Evolutionary conservation across 2,888 invertebrate genomes (phyloP).

Genomic region (Leptopterna dolabrata): DNA sequence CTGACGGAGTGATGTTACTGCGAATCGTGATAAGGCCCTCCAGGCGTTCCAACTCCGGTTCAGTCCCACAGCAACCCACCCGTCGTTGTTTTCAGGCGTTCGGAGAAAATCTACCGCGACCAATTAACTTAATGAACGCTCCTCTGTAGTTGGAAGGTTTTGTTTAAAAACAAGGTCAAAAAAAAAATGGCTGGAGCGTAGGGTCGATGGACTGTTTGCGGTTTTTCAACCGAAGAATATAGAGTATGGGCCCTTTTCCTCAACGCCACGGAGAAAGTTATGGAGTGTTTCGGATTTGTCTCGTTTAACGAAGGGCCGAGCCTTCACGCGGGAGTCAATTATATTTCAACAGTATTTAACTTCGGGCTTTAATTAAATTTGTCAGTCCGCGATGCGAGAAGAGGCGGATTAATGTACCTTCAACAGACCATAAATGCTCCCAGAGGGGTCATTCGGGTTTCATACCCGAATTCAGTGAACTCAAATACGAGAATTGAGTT

Average conservation of each 20-base stretch:
- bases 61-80: not conserved
- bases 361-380: not conserved
- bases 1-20: not conserved
- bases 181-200: not conserved
- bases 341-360: not conserved
- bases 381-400: not conserved
- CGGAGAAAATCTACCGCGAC: not conserved
- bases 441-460: not conserved
- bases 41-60: not conserved
- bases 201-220: not conserved
- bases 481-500: too few species aligned
- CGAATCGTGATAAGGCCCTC: not conserved
- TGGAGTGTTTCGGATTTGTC: not conserved
- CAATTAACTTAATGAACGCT: conserved; percentile 13
- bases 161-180: not conserved
- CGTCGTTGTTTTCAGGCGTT: not conserved
- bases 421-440: not conserved
- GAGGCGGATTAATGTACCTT: not conserved
- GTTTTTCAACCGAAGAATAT: not conserved
- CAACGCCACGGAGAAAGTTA: not conserved
- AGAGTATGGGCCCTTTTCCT: not conserved
- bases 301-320: not conserved
- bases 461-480: too few species aligned
- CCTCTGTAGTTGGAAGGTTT: not conserved
- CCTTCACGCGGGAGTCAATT: not conserved